phyloP scores from a whole-genome alignment of 1,140 invertebrate species.

The Pachyrhynchus sulphureomaculatus region DNA sequence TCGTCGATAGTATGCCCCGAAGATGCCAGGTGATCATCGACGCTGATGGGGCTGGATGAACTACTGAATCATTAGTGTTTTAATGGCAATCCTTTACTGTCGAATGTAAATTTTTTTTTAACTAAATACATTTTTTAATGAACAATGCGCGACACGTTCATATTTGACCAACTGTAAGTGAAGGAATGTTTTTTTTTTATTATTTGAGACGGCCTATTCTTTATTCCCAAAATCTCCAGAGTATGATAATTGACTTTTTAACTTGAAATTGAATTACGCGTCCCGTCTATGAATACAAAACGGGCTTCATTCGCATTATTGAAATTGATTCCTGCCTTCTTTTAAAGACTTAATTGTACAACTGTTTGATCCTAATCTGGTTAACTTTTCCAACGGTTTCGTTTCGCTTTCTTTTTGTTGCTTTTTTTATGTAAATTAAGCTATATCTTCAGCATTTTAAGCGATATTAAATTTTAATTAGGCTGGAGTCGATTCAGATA shows the following conservation, averaged over 20 bases:
- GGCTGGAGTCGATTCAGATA: slow-evolving; percentile 2
- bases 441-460: slow-evolving; percentile 39
- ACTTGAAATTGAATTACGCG: slow-evolving; percentile 30
- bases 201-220: background rate
- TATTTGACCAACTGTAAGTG: too few species aligned
- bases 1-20: too few species aligned
- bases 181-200: too few species aligned
- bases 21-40: too few species aligned
- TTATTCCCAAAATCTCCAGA: slow-evolving; percentile 12
- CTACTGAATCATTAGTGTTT: too few species aligned
- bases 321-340: slow-evolving; percentile 40
- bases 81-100: too few species aligned
- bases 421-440: slow-evolving; percentile 37
- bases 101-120: too few species aligned
- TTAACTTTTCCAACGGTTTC: slow-evolving; percentile 36
- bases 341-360: slow-evolving; percentile 43
- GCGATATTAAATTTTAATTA: slow-evolving; percentile 31
- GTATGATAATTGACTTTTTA: slow-evolving; percentile 37
- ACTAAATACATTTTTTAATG: too few species aligned
- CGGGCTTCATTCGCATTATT: slow-evolving; percentile 16
- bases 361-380: slow-evolving; percentile 43
- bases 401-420: slow-evolving; percentile 31
- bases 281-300: slow-evolving; percentile 29
- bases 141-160: too few species aligned
- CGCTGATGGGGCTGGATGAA: too few species aligned